Conservation (phyloP, 2,888 invertebrate species). For the Nineta flava region DNA sequence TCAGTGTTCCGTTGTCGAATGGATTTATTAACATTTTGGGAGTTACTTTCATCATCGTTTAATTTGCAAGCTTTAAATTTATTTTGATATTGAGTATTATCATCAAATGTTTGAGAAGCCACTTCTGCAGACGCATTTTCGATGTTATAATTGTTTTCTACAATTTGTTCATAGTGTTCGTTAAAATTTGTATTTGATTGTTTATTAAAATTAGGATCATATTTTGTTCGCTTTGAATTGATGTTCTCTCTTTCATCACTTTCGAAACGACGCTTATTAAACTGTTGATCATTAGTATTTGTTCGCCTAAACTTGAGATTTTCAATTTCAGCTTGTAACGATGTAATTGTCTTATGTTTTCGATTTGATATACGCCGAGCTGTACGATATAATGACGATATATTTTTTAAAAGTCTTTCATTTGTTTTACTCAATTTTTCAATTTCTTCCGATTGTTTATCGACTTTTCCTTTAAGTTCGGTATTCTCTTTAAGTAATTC, state of each 20-base stretch:
- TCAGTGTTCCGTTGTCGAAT: too few relatives aligned
- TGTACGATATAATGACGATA: background rate
- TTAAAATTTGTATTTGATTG: background rate
- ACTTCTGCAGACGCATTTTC: background rate
- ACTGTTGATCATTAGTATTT: background rate
- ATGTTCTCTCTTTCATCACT: background rate
- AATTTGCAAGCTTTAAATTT: too few relatives aligned
- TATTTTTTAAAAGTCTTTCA: background rate
- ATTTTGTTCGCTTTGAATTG: background rate
- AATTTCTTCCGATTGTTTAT: background rate
- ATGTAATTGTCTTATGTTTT: background rate
- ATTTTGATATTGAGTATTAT: too few relatives aligned
- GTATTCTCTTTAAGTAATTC: background rate
- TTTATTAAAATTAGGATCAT: background rate
- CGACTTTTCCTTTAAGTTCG: background rate
- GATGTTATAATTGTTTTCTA: background rate
- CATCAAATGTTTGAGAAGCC: too few relatives aligned
- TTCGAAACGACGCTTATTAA: background rate
- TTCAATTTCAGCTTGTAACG: background rate
- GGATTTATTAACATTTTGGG: too few relatives aligned
- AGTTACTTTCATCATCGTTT: too few relatives aligned
- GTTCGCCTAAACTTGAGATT: background rate
- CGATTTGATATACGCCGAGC: background rate
- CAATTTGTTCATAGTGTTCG: background rate
- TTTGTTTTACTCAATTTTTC: background rate